Evolutionary conservation across 1,140 invertebrate species (phyloP).

Genomic region (Lucilia cuprina): DNA sequence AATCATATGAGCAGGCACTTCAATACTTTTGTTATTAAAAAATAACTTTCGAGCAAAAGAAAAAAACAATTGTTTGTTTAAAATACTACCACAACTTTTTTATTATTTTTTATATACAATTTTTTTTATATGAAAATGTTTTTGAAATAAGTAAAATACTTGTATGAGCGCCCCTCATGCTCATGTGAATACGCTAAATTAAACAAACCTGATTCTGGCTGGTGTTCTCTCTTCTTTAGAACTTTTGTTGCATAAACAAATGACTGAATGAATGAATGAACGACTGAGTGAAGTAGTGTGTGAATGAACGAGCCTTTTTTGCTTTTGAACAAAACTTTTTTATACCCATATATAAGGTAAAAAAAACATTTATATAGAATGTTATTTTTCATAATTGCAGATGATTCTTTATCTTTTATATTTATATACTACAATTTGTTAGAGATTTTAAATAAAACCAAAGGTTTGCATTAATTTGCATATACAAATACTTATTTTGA

Average conservation of each 20-base stretch:
- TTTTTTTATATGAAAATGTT: no score
- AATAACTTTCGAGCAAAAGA: not conserved
- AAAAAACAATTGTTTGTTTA: not conserved
- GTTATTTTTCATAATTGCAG: not conserved
- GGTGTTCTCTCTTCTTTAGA: not conserved
- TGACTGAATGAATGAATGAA: not conserved
- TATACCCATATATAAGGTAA: not conserved
- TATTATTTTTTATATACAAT: no score
- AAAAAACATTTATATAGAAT: no score
- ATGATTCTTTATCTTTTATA: not conserved
- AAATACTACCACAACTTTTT: not conserved
- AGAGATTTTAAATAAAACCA: no score
- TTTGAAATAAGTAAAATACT: no score
- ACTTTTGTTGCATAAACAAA: not conserved
- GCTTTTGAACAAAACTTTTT: not conserved
- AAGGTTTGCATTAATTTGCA: no score
- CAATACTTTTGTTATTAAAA: not conserved
- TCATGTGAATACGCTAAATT: not conserved
- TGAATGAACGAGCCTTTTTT: not conserved
- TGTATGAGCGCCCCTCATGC: not conserved
- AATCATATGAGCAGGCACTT: not conserved
- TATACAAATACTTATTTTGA: no score
- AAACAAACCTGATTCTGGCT: not conserved
- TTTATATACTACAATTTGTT: not conserved
- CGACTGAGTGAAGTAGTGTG: not conserved